These are phyloP conservation scores for Hetaerina titia DNA, from an alignment of 2,888 invertebrate genomes.

Conservation along the genomic window DNA sequence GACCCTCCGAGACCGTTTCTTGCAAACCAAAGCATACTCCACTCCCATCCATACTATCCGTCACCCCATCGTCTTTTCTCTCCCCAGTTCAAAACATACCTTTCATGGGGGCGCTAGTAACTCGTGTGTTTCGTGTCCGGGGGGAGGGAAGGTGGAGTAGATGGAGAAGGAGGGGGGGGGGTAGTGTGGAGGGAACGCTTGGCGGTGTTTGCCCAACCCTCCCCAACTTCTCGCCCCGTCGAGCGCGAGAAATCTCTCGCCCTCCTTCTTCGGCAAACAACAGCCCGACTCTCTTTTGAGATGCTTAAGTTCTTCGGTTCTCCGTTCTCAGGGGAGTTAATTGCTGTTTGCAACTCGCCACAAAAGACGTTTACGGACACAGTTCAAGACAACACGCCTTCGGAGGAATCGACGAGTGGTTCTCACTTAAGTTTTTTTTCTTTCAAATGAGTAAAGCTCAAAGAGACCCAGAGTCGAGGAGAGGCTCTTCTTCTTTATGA, in stretches of 20 bases:
- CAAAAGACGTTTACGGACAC: not conserved
- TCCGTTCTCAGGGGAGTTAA: not conserved
- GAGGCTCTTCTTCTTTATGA: too few species aligned
- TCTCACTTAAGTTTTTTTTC: not conserved
- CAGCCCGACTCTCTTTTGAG: not conserved
- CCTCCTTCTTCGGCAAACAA: not conserved
- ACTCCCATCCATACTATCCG: not conserved
- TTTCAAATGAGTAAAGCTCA: too few species aligned
- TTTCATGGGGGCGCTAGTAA: not conserved
- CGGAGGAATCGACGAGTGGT: not conserved
- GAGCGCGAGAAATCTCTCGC: not conserved
- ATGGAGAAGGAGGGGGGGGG: not conserved
- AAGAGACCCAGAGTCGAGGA: too few species aligned
- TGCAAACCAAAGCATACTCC: too few species aligned
- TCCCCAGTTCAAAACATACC: not conserved
- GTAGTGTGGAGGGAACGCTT: not conserved
- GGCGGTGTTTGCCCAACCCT: not conserved
- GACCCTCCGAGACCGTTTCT: too few species aligned
- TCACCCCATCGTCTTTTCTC: not conserved
- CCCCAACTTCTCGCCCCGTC: not conserved
- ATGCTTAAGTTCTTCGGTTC: not conserved
- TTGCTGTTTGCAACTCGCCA: not conserved
- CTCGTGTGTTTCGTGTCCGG: not conserved
- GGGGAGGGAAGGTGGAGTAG: not conserved
- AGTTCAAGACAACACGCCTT: not conserved